phyloP scores from a whole-genome alignment of 64 coral and sea anemone species.

The Montipora sp. region DNA sequence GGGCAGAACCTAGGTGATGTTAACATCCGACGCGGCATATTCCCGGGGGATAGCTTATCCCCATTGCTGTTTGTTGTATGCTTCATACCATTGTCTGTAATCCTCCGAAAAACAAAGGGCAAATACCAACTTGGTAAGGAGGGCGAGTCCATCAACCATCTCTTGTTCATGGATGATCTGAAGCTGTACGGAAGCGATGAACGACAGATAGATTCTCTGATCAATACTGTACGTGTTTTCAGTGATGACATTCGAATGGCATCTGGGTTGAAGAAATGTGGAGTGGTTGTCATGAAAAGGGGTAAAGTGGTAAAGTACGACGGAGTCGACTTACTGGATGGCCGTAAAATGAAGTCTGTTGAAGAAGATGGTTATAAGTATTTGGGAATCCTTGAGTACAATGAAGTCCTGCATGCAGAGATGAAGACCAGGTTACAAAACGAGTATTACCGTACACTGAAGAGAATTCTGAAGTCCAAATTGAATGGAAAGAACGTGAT shows the following conservation, averaged over 20 bases:
- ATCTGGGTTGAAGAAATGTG: conserved; percentile 31
- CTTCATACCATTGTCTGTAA: too few species aligned
- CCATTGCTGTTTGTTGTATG: too few species aligned
- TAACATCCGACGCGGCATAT: too few species aligned
- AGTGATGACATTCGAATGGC: conserved; percentile 58
- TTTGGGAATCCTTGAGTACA: conserved; percentile 21
- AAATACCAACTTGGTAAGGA: too few species aligned
- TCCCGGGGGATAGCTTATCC: too few species aligned
- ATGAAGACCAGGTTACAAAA: conserved; percentile 24
- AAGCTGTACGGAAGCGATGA: too few species aligned
- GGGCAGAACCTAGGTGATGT: too few species aligned
- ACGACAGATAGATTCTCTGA: too few species aligned
- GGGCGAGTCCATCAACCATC: too few species aligned
- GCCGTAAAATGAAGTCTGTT: neutral
- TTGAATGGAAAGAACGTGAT: conserved; percentile 1
- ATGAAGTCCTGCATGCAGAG: conserved; percentile 10
- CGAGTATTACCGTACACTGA: conserved; percentile 4
- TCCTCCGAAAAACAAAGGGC: too few species aligned
- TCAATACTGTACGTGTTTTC: conserved; percentile 12
- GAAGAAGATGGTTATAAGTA: conserved; percentile 15
- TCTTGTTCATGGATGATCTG: too few species aligned
- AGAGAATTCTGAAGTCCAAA: conserved; percentile 36
- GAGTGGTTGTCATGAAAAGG: neutral
- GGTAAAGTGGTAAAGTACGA: neutral
- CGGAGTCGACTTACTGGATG: neutral